These are phyloP conservation scores for Plectropomus leopardus DNA, from an alignment of 2,113 vertebrate species.

Conservation along the genomic window DNA sequence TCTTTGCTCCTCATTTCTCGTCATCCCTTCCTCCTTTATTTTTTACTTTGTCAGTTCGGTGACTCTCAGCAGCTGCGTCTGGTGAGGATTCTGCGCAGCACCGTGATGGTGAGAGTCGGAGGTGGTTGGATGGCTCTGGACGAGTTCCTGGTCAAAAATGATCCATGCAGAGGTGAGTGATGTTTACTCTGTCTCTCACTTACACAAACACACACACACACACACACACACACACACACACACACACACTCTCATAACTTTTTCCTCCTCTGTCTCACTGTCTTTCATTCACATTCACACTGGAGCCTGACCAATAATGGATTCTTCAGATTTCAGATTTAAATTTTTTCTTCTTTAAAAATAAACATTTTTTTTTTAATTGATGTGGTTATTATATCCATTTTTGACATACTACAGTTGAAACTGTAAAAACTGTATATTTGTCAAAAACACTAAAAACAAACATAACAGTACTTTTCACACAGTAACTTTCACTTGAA, in stretches of 20 bases:
- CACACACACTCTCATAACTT: not conserved
- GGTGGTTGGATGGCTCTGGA: conserved; percentile 99
- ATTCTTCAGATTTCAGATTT: too few species aligned
- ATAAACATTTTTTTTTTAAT: not conserved
- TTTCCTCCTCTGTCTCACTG: conserved; percentile 2
- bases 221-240: not conserved
- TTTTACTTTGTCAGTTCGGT: conserved; percentile 87
- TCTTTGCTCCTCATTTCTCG: not conserved
- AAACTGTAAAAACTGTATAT: too few species aligned
- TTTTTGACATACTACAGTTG: too few species aligned
- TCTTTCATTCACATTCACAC: not conserved
- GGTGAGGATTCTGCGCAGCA: conserved; percentile 97
- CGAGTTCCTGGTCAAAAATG: conserved; percentile 98
- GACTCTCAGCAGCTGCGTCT: conserved; percentile 99
- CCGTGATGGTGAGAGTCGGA: conserved; percentile 97
- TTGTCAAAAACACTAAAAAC: too few species aligned
- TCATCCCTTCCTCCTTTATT: not conserved
- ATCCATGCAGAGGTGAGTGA: conserved; percentile 96
- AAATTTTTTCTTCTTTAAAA: too few species aligned
- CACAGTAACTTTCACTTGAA: too few species aligned
- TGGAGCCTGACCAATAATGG: not conserved
- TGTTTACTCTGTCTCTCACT: not conserved
- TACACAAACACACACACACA: not conserved
- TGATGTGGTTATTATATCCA: too few species aligned
- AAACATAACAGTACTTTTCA: too few species aligned